Conservation (phyloP, 2,797 vertebrate species). For the Macropus fuliginosus region DNA sequence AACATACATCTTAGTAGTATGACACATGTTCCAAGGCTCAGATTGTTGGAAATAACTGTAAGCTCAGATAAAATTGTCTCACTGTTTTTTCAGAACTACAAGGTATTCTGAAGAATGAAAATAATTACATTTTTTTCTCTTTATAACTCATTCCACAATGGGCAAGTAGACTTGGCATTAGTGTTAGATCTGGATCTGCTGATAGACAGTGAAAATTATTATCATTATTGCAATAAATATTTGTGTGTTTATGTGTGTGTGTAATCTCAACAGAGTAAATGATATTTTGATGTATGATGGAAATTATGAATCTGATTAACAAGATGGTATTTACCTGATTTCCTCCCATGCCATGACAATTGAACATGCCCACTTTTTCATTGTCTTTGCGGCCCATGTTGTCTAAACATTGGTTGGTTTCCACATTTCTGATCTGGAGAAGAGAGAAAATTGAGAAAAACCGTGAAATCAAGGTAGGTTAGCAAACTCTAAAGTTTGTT, state of each 20-base stretch:
- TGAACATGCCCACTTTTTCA: constrained; percentile 99
- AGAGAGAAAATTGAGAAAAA: constrained; percentile 33
- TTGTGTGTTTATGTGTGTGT: background rate
- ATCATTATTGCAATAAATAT: background rate
- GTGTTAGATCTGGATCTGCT: background rate
- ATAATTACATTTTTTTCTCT: background rate
- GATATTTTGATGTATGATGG: background rate
- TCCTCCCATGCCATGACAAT: constrained; percentile 98
- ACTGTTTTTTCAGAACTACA: background rate
- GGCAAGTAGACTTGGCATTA: background rate
- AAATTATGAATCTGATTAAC: background rate
- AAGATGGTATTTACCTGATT: constrained; percentile 91
- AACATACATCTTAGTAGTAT: background rate
- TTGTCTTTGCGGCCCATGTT: constrained; percentile 99
- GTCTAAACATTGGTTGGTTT: constrained; percentile 98
- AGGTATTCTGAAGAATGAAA: background rate
- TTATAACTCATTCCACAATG: background rate
- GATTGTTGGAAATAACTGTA: background rate
- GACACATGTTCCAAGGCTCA: constrained; percentile 7
- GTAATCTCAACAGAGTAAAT: background rate
- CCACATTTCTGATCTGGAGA: constrained; percentile 96
- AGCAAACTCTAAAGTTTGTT: background rate
- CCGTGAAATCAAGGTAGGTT: background rate
- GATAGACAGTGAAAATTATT: background rate
- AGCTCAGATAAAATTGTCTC: background rate